phyloP scores from a whole-genome alignment of 1,140 invertebrate species.

The Diabrotica virgifera region DNA sequence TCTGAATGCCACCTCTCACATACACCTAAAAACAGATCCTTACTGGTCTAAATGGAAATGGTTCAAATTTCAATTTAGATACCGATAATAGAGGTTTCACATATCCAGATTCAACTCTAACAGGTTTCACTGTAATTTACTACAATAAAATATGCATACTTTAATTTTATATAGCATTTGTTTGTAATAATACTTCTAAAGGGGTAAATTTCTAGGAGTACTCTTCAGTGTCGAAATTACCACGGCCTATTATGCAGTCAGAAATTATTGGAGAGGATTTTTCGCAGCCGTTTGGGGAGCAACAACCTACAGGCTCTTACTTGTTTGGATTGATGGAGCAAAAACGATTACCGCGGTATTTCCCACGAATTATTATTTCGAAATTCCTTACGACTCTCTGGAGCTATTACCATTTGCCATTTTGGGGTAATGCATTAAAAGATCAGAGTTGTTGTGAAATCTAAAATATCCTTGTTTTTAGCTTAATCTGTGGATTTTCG shows the following conservation, averaged over 20 bases:
- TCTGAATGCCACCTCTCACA: no score
- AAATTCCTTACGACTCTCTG: conserved; percentile 96
- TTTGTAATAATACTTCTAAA: no score
- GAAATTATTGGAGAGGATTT: conserved; percentile 98
- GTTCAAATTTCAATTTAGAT: no score
- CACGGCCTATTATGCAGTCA: conserved; percentile 95
- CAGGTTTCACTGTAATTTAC: no score
- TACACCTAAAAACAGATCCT: no score
- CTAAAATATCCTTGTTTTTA: conserved; percentile 41
- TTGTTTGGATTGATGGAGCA: conserved; percentile 91
- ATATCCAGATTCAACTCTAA: no score
- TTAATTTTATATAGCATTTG: no score
- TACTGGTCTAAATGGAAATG: no score
- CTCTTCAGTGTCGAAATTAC: conserved; percentile 99
- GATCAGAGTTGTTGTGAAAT: background rate
- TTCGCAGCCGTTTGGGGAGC: conserved; percentile 96
- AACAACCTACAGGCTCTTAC: conserved; percentile 87
- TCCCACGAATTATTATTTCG: conserved; percentile 88
- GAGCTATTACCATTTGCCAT: conserved; percentile 88
- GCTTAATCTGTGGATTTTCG: conserved; percentile 79
- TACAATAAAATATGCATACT: no score
- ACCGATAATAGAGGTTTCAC: no score
- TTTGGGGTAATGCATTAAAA: conserved; percentile 26
- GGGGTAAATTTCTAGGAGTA: conserved; percentile 64
- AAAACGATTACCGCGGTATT: conserved; percentile 94